Evolutionary conservation across 2,888 invertebrate species (phyloP).

Genomic region (Lithophane leautieri): DNA sequence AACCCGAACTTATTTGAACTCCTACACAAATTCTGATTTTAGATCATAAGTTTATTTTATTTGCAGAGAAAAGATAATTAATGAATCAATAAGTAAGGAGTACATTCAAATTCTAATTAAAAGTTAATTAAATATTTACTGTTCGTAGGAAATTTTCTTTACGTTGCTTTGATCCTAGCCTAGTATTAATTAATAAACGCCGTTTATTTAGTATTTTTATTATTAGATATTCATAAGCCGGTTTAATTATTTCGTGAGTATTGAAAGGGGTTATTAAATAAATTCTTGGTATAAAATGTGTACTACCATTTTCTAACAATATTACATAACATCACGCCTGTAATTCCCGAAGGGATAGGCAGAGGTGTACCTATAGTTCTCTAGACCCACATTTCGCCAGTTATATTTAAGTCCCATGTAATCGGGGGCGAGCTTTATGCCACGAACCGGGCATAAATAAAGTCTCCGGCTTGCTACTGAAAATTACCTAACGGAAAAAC

Average conservation of each 20-base stretch:
- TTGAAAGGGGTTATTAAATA: conserved; percentile 1
- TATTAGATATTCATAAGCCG: conserved; percentile 9
- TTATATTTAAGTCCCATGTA: too few relatives aligned
- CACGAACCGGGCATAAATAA: too few relatives aligned
- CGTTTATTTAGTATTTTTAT: conserved; percentile 4
- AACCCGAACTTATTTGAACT: conserved; percentile 26
- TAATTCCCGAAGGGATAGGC: too few relatives aligned
- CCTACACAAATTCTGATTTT: conserved; percentile 21
- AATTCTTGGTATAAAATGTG: neutral
- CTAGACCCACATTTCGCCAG: too few relatives aligned
- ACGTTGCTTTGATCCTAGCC: neutral
- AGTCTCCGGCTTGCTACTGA: too few relatives aligned
- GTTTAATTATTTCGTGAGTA: neutral
- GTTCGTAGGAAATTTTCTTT: neutral
- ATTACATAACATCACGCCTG: too few relatives aligned
- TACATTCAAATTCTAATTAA: conserved; percentile 29
- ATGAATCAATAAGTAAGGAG: neutral
- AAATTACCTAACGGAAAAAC: too few relatives aligned
- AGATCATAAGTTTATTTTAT: conserved; percentile 19
- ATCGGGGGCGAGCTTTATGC: too few relatives aligned
- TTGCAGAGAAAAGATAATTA: neutral
- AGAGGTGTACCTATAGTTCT: too few relatives aligned
- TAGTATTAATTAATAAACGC: conserved; percentile 22
- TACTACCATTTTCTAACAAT: too few relatives aligned
- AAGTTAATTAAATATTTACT: conserved; percentile 20